Base-by-base conservation (phyloP, 2,888 invertebrate species). In the Dermolepida albohirtum region DNA sequence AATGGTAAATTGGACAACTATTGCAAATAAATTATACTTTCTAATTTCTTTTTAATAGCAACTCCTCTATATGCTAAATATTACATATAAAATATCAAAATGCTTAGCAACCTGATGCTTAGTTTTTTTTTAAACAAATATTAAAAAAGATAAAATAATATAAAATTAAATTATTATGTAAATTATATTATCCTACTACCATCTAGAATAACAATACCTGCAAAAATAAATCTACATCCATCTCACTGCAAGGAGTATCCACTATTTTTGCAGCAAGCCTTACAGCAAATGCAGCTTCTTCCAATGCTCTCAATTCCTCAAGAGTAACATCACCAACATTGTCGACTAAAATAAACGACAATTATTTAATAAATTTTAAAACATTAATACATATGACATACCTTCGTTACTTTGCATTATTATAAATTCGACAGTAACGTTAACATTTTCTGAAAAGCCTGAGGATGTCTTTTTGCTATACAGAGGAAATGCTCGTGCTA, bases 231-330 rank as follows among this genome's bases (percentile, higher is more conserved):
- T 92, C 89, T 0, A 94, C 93, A 77, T 92, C 89, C 93, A 96
- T 93, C 74, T 92, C 89, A 78, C 91, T 93, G 79, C 94, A 92
- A 0, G 96, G 96, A 11, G 89, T 90, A 82, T 96, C 96, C 0
- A 95, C 93, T 74, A 96, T 92, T 73, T 89, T 87, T 0, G 94
- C 94, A 0, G 94, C 89, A 27, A 92, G 84, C 5, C 94, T 86
- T 11, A 95, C 88, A 1, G 88, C 89, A 71, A 86, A 85, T 0
- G 89, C 87, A 0, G 89, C 86, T 55, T 87, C 84, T 64, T 89
- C 87, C 17, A 92, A 77, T 0, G 86, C 85, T 34, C 79, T 73
- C 10, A 90, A 72, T 70, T 90, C 90, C 5, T 86, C 86, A 0
- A 79, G 74, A 0, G 85, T 83, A 11, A 90, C 75, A 50, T 68